Base-by-base conservation (phyloP, 2,797 vertebrate species). In the Eremophila alpestris region DNA sequence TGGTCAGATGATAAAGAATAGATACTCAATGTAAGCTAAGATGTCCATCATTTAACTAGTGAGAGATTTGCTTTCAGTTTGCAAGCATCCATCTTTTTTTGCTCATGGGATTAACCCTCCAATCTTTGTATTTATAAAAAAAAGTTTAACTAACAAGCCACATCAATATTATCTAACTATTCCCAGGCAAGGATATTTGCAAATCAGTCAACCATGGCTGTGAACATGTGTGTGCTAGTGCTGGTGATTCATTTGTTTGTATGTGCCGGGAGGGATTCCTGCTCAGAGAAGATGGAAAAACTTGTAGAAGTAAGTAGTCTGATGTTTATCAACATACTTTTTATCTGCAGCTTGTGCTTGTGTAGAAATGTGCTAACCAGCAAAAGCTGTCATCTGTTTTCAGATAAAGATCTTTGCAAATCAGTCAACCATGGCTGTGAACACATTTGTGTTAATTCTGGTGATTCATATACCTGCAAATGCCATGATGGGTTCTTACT, bases 391-490 rank as follows among this genome's bases (percentile, higher is more conserved):
- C 63, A 67, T 38, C 87, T 97, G 27, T 87, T 95, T 94, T 51
- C 94, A 99, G 98, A 97, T 96, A 96, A 98, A 96, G 98, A 99
- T 84, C 43, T 97, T 89, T 99, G 98, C 97, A 98, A 98, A 94
- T 98, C 98, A 1, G 78, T 97, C 78, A 95, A 83, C 45, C 98
- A 98, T 10, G 97, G 98, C 94, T 99, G 98, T 78, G 98, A 99
- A 85, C 98, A 99, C 52, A 91, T 97, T 85, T 99, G 99, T 87
- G 94, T 98, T 87, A 98, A 96, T 96, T 96, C 87, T 62, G 96
- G 93, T 15, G 89, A 97, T 82, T 98, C 98, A 2, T 99, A 98
- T 73, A 71, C 97, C 77, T 99, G 98, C 95, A 98, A 96, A 85
- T 99, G 98, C 94, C 97, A 95, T 29, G 97, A 98, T 56, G 98